phyloP scores from a whole-genome alignment of 1,140 invertebrate species.

The Drosophila mojavensis region DNA sequence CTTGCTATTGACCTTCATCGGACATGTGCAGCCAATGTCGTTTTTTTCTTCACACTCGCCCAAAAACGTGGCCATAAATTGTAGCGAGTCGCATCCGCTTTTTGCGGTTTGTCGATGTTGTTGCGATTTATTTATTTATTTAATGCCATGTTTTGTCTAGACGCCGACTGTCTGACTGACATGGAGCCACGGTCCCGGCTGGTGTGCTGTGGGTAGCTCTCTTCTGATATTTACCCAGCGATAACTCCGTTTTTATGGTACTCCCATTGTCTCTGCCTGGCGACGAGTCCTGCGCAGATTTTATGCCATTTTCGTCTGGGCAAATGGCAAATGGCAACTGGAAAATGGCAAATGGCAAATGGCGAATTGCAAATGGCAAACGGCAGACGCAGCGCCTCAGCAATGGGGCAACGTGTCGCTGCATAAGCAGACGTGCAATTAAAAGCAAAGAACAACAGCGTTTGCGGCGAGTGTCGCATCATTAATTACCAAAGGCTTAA shows the following conservation, averaged over 20 bases:
- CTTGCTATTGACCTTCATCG: constrained; percentile 71
- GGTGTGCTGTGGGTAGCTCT: not conserved
- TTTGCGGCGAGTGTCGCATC: constrained; percentile 41
- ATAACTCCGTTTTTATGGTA: constrained; percentile 76
- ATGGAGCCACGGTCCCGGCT: constrained; percentile 1
- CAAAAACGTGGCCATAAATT: constrained; percentile 67
- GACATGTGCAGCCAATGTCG: constrained; percentile 17
- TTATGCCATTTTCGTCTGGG: constrained; percentile 71
- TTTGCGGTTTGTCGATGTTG: constrained; percentile 60
- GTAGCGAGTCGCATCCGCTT: constrained; percentile 49
- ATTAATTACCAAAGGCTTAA: constrained; percentile 61
- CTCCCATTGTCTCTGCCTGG: constrained; percentile 50
- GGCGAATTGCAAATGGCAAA: constrained; percentile 17
- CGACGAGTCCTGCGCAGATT: constrained; percentile 49
- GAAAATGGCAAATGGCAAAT: constrained; percentile 15
- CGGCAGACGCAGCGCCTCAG: constrained; percentile 25
- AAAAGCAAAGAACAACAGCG: constrained; percentile 63
- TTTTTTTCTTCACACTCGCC: constrained; percentile 51
- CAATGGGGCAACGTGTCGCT: constrained; percentile 47
- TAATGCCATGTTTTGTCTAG: constrained; percentile 81
- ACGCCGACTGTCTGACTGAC: constrained; percentile 57
- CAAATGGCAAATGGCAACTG: constrained; percentile 3
- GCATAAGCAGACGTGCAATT: constrained; percentile 75
- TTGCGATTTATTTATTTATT: constrained; percentile 77
- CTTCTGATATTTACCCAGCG: constrained; percentile 68